A percentile compares a stretch with the other conserved stretches of the same genome.
These are phyloP conservation scores for Acrocephalus kingi DNA, from an alignment of 2,113 vertebrate genomes.

Conservation along the genomic window DNA sequence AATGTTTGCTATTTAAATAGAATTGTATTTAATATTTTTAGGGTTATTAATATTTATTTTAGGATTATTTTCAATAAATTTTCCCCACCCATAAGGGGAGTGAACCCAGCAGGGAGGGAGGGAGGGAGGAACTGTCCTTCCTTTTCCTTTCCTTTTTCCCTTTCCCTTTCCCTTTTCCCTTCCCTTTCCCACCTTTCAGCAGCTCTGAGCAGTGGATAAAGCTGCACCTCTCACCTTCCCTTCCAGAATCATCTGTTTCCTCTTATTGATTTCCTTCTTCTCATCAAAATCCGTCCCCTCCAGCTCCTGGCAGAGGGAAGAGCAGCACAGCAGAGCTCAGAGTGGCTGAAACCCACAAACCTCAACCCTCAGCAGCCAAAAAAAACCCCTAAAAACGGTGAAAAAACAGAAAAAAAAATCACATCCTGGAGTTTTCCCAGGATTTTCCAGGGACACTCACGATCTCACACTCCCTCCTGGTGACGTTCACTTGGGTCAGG, in stretches of 20 bases:
- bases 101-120: not conserved
- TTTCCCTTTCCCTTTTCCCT: too few relatives aligned
- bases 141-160: too few relatives aligned
- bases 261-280: constrained; percentile 94
- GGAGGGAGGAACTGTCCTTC: not conserved
- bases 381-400: not conserved
- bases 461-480: constrained; percentile 83
- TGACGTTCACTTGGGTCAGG: constrained; percentile 93
- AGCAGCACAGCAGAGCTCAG: not conserved
- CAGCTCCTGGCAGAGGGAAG: constrained; percentile 78
- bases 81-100: not conserved
- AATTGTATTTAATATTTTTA: not conserved
- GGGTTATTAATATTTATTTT: not conserved
- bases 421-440: too few relatives aligned
- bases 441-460: constrained; percentile 57
- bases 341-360: not conserved
- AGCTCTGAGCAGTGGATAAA: accelerated
- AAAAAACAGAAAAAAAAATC: too few relatives aligned
- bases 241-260: constrained; percentile 93
- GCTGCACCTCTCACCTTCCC: constrained; percentile 82
- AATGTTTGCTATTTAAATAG: not conserved
- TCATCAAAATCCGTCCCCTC: constrained; percentile 91
- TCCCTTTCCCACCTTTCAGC: not conserved
- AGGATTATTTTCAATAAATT: not conserved
- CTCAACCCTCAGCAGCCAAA: not conserved